Evolutionary conservation across 1,140 invertebrate species (phyloP).

Genomic region (Cydia pomonella): DNA sequence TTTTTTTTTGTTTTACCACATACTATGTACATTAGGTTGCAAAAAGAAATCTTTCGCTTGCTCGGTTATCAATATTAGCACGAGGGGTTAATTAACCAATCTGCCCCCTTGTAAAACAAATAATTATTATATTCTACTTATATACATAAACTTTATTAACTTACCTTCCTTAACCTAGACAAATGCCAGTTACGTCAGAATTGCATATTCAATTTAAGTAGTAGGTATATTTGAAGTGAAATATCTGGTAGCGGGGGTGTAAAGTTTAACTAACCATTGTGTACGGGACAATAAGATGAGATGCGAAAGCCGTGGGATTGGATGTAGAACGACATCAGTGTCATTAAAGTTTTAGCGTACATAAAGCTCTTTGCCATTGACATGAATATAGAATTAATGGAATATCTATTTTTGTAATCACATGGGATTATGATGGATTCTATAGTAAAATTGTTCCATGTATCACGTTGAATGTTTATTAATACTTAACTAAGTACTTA

Average conservation of each 20-base stretch:
- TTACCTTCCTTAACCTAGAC: too few relatives aligned
- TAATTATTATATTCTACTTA: too few relatives aligned
- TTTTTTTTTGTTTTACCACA: too few relatives aligned
- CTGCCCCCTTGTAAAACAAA: too few relatives aligned
- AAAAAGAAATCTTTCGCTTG: too few relatives aligned
- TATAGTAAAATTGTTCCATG: too few relatives aligned
- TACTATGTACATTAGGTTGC: too few relatives aligned
- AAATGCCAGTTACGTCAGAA: background rate
- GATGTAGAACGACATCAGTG: conserved; percentile 4
- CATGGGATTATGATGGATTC: background rate
- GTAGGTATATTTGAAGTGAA: background rate
- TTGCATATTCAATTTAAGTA: background rate
- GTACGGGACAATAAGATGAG: conserved; percentile 10
- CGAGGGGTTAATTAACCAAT: too few relatives aligned
- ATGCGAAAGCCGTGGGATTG: background rate
- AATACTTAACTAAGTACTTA: too few relatives aligned
- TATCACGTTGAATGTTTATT: too few relatives aligned
- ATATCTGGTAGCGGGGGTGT: background rate
- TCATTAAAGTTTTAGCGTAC: background rate
- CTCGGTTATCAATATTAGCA: too few relatives aligned
- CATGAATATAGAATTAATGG: background rate
- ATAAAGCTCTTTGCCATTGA: background rate
- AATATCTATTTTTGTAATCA: background rate
- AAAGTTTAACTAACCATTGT: conserved; percentile 21
- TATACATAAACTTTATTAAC: too few relatives aligned